Evolutionary conservation across 92 coral and sea anemone genomes (phyloP).

Genomic region (Phenganax subtilis): DNA sequence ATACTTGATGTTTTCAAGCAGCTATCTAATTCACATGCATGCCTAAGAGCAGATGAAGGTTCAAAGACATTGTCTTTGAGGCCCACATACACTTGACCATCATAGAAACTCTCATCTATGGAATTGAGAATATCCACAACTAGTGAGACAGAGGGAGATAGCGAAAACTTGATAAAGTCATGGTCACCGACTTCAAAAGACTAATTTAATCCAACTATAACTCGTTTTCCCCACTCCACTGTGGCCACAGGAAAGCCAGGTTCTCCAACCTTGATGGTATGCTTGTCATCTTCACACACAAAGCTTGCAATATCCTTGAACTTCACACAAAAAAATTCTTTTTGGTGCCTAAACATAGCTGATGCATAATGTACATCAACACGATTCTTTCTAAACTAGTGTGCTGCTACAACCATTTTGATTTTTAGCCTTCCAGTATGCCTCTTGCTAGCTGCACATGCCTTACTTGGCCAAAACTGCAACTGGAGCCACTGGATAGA

Average conservation of each 20-base stretch:
- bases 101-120: slow-evolving; percentile 42
- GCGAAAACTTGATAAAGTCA: slow-evolving; percentile 56
- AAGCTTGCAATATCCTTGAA: slow-evolving; percentile 49
- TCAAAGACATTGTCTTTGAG: slow-evolving; percentile 42
- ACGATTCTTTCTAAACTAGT: slow-evolving; percentile 43
- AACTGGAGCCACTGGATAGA: slow-evolving; percentile 43
- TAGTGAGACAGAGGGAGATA: slow-evolving; percentile 51
- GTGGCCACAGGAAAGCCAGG: slow-evolving; percentile 61
- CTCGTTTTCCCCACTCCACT: slow-evolving; percentile 57
- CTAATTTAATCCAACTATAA: slow-evolving; percentile 54
- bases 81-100: slow-evolving; percentile 39
- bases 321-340: slow-evolving; percentile 44
- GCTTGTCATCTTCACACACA: slow-evolving; percentile 64
- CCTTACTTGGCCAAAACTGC: slow-evolving; percentile 45
- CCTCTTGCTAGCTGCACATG: slow-evolving; percentile 40
- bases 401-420: slow-evolving; percentile 35
- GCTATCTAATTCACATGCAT: slow-evolving; percentile 39
- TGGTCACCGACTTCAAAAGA: slow-evolving; percentile 58
- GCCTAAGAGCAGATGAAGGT: slow-evolving; percentile 43
- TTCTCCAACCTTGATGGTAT: slow-evolving; percentile 58
- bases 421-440: slow-evolving; percentile 30
- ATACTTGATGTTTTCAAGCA: slow-evolving; percentile 13
- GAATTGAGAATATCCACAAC: slow-evolving; percentile 34
- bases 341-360: slow-evolving; percentile 51
- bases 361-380: slow-evolving; percentile 53